Conservation (phyloP, 1,140 invertebrate genomes). For the Neodiprion lecontei region DNA sequence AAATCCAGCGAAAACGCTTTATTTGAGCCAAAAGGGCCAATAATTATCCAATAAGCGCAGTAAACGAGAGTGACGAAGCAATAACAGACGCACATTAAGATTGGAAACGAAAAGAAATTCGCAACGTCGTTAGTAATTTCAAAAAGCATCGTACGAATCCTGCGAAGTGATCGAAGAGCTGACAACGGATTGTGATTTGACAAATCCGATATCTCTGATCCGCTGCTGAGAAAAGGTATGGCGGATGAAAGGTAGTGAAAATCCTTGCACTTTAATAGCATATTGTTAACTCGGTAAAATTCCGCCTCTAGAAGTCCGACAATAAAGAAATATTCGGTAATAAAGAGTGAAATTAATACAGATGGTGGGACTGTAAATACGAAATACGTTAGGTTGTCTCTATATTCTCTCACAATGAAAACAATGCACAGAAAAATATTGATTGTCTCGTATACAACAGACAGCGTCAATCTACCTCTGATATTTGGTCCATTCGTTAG, state of each 20-base stretch:
- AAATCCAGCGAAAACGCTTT: neutral
- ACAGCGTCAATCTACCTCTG: too few species aligned
- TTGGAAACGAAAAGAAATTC: conserved; percentile 29
- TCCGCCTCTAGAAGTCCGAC: neutral
- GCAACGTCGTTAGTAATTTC: conserved; percentile 25
- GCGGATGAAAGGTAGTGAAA: neutral
- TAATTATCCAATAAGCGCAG: conserved; percentile 32
- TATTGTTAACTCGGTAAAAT: neutral
- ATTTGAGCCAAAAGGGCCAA: conserved; percentile 17
- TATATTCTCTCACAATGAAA: neutral
- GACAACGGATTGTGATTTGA: neutral
- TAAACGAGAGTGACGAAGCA: conserved; percentile 29
- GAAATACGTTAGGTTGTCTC: neutral
- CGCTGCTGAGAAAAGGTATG: neutral
- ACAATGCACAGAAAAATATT: neutral
- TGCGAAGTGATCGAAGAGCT: neutral
- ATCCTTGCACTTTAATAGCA: neutral
- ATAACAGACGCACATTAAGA: conserved; percentile 24
- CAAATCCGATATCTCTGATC: neutral
- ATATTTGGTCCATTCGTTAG: too few species aligned
- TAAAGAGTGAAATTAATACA: neutral
- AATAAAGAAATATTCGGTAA: neutral
- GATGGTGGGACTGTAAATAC: neutral
- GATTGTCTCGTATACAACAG: too few species aligned
- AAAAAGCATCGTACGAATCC: conserved; percentile 16